These are phyloP conservation scores for Aporrectodea caliginosa DNA, from an alignment of 1,140 invertebrate genomes.

Conservation along the genomic window DNA sequence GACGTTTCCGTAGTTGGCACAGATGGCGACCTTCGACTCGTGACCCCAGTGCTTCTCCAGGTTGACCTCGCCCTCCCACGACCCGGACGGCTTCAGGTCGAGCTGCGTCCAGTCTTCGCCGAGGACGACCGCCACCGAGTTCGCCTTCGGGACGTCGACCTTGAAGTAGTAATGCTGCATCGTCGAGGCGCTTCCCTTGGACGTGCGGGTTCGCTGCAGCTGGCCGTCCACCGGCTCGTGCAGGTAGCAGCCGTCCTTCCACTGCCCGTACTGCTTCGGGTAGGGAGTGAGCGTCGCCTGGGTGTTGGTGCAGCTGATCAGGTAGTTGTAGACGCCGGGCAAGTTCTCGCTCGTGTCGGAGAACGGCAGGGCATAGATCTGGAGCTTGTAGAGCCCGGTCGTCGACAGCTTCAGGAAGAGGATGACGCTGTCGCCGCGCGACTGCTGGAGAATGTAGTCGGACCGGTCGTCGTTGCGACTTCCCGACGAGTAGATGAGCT, in stretches of 20 bases:
- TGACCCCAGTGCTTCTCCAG: constrained; percentile 39
- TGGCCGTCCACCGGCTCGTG: constrained; percentile 45
- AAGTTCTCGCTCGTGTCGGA: constrained; percentile 48
- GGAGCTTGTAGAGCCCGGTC: constrained; percentile 53
- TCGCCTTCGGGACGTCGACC: constrained; percentile 47
- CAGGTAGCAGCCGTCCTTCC: constrained; percentile 56
- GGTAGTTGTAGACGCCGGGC: constrained; percentile 55
- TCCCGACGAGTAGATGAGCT: constrained; percentile 42
- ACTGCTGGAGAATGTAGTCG: constrained; percentile 51
- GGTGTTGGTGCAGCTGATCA: constrained; percentile 50
- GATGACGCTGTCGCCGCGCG: constrained; percentile 37
- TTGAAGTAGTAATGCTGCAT: constrained; percentile 41
- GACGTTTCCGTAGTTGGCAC: constrained; percentile 51
- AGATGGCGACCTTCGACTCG: constrained; percentile 44
- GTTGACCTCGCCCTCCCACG: constrained; percentile 45
- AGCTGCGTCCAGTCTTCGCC: constrained; percentile 54
- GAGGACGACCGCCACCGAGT: constrained; percentile 49
- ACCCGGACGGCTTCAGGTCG: constrained; percentile 37
- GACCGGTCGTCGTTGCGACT: constrained; percentile 43
- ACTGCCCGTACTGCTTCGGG: constrained; percentile 56
- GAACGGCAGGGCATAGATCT: constrained; percentile 52
- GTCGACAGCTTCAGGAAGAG: constrained; percentile 47
- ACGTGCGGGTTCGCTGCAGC: constrained; percentile 37
- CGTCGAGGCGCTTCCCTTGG: constrained; percentile 33
- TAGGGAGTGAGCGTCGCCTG: constrained; percentile 38